Percentiles rank a stretch among this genome's conserved stretches.
These are phyloP conservation scores for Conomelus anceps DNA, from an alignment of 2,888 invertebrate genomes.

Conservation along the genomic window DNA sequence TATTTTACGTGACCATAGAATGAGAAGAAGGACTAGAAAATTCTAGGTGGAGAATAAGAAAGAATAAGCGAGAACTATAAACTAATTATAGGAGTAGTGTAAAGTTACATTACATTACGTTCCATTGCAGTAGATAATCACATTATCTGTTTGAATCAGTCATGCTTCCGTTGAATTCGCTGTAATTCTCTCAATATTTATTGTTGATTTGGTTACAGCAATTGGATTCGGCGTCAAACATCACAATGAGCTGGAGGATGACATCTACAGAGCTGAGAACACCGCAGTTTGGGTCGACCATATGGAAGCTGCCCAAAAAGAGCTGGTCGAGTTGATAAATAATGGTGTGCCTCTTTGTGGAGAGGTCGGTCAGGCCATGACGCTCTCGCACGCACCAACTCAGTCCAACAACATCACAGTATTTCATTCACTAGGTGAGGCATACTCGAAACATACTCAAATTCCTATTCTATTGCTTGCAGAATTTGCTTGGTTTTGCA, in stretches of 20 bases:
- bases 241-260: conserved; percentile 48
- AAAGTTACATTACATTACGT: too few species aligned
- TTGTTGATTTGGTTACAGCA: conserved; percentile 42
- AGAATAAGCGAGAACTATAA: too few species aligned
- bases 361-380: conserved; percentile 51
- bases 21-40: too few species aligned
- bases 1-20: too few species aligned
- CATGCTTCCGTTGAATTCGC: not conserved
- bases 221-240: conserved; percentile 51
- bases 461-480: not conserved
- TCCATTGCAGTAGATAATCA: too few species aligned
- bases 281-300: conserved; percentile 50
- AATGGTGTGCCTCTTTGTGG: conserved; percentile 43
- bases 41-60: too few species aligned
- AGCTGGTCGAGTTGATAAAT: conserved; percentile 47
- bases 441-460: not conserved
- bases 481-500: too few species aligned
- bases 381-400: conserved; percentile 38
- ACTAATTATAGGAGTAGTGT: too few species aligned
- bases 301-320: conserved; percentile 46
- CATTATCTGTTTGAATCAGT: not conserved
- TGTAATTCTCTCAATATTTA: not conserved
- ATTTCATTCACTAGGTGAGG: conserved; percentile 58
- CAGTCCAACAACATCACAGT: conserved; percentile 47
- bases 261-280: conserved; percentile 46